Evolutionary conservation across 2,113 vertebrate species (phyloP).

Genomic region (Lasiurus cinereus): DNA sequence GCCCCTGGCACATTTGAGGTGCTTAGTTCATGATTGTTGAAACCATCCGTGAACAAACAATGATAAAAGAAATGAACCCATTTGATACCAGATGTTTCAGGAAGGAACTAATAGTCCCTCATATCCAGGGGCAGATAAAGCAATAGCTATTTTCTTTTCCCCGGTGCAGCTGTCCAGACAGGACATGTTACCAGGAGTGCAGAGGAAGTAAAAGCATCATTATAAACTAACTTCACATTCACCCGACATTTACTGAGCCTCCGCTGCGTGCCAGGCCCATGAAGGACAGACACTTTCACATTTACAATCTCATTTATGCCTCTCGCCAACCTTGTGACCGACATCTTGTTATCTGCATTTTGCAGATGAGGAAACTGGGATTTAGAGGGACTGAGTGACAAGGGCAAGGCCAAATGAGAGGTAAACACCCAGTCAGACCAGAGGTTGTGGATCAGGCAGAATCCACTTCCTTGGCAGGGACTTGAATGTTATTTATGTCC

Average conservation of each 20-base stretch:
- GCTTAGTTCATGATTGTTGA: neutral
- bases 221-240: neutral
- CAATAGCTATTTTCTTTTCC: conserved; percentile 31
- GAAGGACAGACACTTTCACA: neutral
- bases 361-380: neutral
- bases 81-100: neutral
- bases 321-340: neutral
- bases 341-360: neutral
- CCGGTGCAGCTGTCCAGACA: neutral
- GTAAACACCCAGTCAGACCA: neutral
- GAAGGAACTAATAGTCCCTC: neutral
- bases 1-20: neutral
- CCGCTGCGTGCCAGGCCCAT: neutral
- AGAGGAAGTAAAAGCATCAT: neutral
- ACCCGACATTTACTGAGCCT: neutral
- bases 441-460: neutral
- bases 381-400: neutral
- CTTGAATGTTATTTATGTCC: neutral
- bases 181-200: neutral
- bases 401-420: neutral
- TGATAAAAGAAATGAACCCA: neutral
- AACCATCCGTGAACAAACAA: neutral
- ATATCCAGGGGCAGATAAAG: neutral
- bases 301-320: neutral
- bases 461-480: neutral